Evolutionary conservation across 2,113 vertebrate genomes (phyloP).

Genomic region (Spea multiplicata): DNA sequence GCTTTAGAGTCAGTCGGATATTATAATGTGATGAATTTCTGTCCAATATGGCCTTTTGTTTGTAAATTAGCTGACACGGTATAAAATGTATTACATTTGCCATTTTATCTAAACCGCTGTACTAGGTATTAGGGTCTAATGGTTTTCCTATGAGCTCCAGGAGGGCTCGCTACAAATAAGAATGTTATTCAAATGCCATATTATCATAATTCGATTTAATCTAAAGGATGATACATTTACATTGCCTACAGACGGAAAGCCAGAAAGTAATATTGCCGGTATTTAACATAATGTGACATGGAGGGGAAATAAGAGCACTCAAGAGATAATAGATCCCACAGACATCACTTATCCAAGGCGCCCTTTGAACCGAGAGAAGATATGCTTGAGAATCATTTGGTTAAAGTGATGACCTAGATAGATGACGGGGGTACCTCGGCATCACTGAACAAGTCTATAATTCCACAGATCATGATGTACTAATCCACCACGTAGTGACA

Average conservation of each 20-base stretch:
- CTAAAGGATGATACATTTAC: constrained; percentile 29
- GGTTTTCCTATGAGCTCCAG: neutral
- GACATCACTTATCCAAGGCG: constrained; percentile 32
- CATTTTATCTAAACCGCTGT: neutral
- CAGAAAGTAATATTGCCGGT: constrained; percentile 16
- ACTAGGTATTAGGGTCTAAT: neutral
- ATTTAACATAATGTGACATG: constrained; percentile 43
- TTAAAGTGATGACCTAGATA: constrained; percentile 22
- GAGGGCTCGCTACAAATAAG: constrained; percentile 20
- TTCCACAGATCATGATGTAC: constrained; percentile 1
- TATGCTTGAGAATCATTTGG: constrained; percentile 30
- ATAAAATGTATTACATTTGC: neutral
- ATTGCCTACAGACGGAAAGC: constrained; percentile 12
- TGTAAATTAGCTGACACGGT: neutral
- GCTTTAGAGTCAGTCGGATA: too few species aligned
- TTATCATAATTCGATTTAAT: constrained; percentile 45
- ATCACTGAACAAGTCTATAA: constrained; percentile 5
- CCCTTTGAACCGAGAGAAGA: constrained; percentile 17
- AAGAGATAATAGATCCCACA: constrained; percentile 21
- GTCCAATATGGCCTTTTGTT: neutral
- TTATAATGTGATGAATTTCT: neutral
- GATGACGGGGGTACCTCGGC: constrained; percentile 13
- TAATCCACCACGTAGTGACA: constrained; percentile 10
- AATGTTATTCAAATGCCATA: constrained; percentile 37
- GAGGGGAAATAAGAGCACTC: constrained; percentile 37